phyloP scores from a whole-genome alignment of 2,113 vertebrate species.

The mouse (Mus musculus) region DNA sequence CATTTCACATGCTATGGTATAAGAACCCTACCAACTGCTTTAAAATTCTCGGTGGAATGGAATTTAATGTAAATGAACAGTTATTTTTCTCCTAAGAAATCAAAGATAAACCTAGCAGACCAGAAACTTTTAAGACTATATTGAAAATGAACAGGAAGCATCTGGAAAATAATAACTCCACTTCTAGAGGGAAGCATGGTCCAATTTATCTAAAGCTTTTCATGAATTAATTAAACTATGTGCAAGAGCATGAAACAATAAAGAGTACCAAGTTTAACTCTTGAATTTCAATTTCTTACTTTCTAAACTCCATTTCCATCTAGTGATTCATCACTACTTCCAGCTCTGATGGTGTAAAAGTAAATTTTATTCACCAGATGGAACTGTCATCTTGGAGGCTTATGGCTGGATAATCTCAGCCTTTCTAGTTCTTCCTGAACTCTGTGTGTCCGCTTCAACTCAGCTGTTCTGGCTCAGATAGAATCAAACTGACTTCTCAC shows the following conservation, averaged over 20 bases:
- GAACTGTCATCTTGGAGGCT: no score
- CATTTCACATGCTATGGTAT: not conserved
- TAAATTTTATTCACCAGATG: no score
- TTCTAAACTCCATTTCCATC: not conserved
- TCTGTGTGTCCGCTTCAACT: no score
- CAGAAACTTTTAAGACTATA: not conserved
- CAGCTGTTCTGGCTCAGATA: no score
- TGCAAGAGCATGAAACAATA: not conserved
- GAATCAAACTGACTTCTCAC: no score
- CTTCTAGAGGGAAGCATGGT: not conserved
- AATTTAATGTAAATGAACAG: slow-evolving; percentile 57
- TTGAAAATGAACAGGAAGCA: slow-evolving; percentile 35
- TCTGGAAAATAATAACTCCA: slow-evolving; percentile 1
- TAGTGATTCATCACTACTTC: not conserved
- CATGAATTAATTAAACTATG: slow-evolving; percentile 43
- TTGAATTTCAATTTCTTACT: not conserved
- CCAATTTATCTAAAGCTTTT: slow-evolving; percentile 51
- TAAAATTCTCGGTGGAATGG: slow-evolving; percentile 11
- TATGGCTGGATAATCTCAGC: no score
- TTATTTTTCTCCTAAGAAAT: not conserved
- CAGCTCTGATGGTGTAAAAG: not conserved
- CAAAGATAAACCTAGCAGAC: not conserved
- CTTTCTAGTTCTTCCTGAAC: no score
- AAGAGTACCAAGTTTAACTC: slow-evolving; percentile 42
- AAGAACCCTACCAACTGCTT: slow-evolving; percentile 20